Base-by-base conservation (phyloP, 2,888 invertebrate genomes). In the Pyralis farinalis region DNA sequence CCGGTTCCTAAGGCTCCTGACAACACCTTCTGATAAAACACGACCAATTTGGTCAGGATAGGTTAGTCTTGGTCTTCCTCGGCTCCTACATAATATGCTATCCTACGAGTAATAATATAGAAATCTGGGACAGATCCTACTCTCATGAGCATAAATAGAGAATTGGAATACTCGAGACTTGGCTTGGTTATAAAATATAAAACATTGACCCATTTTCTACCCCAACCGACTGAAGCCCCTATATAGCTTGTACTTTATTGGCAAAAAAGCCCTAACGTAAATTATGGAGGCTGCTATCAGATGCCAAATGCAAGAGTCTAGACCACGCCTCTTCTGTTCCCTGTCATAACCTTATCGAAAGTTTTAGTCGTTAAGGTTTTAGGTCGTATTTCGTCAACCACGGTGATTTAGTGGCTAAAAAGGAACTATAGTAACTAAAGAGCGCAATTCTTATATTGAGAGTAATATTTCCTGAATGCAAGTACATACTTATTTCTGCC, bases 221-320 rank as follows among this genome's bases (percentile, higher is more conserved):
- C 12, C 31, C 7, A 5, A 1, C 32, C 9, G 32, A 32, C 25
- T 22, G 22, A 25, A 25, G 32, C 32, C 16, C 32, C 36, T 16
- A 28, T 37, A 38, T 25, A 38, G 32, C 22, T 38, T 38, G 25
- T 32, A 32, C 21, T 21, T 30, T 21, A 21, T 31, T 38, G 32
- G 38, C 37, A 38, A 38, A 38, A 38, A 38, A 16, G 11, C 37
- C 22, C 12, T 31, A 12, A 22, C 31, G 25, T 25, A 32, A 38
- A 38, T 38, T 32, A 38, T 31, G 38, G 37, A 22, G 10, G 25
- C 38, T 38, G 31, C 22, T 32, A 16, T 22, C 25, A 38, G 38
- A 32, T 31, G 38, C 38, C 38, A 38, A 32, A 32, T 30, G 37
- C 37, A 37, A 20, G 30, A 29, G 21, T 16, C 12, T 8, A 30